phyloP scores from a whole-genome alignment of 2,113 vertebrate species.

The Todiramphus chloris region DNA sequence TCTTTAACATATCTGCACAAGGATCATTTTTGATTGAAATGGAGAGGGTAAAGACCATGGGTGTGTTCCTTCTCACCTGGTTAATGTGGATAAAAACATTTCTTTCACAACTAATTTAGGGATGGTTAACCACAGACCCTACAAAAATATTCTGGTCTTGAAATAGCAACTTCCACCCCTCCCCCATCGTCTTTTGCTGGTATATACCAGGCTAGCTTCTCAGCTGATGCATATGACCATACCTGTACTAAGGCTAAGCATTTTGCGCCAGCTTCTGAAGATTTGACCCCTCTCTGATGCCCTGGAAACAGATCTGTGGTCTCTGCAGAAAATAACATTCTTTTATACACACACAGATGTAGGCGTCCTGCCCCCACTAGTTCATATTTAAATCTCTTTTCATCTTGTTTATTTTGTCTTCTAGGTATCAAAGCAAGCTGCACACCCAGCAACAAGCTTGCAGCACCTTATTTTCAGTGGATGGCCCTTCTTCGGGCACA shows the following conservation, averaged over 20 bases:
- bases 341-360: background rate
- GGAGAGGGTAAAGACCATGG: background rate
- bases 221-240: background rate
- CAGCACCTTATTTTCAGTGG: background rate
- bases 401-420: slow-evolving; percentile 23
- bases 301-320: background rate
- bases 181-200: background rate
- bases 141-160: background rate
- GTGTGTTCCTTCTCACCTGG: background rate
- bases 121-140: background rate
- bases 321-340: background rate
- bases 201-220: background rate
- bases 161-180: background rate
- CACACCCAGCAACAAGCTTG: background rate
- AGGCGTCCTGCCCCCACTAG: background rate
- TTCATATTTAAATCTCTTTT: slow-evolving; percentile 33
- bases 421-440: background rate
- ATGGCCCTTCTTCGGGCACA: background rate
- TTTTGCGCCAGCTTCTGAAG: background rate
- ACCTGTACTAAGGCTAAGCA: background rate
- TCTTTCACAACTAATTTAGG: background rate
- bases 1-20: background rate
- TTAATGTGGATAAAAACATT: background rate
- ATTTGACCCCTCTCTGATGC: background rate
- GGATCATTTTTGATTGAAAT: background rate